These are phyloP conservation scores for Malurus splendens DNA, from an alignment of 2,797 vertebrate species.

Conservation along the genomic window DNA sequence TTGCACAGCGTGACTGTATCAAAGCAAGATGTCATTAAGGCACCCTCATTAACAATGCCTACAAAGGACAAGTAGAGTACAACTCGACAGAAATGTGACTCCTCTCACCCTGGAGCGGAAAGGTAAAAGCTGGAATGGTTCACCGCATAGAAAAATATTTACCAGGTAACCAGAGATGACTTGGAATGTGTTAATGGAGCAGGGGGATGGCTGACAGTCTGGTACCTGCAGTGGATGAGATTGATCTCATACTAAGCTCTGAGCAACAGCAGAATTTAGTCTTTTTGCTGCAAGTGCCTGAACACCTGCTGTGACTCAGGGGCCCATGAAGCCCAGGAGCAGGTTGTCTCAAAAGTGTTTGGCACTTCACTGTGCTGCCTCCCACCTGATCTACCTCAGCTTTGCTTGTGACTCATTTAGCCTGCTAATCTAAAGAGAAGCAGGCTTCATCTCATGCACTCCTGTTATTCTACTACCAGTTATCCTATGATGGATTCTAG, in stretches of 20 bases:
- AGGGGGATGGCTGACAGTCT: neutral
- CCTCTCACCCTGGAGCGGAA: neutral
- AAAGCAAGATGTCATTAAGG: constrained; percentile 28
- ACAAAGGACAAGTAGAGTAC: constrained; percentile 1
- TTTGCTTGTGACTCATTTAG: neutral
- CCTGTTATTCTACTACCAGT: neutral
- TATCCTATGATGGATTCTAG: neutral
- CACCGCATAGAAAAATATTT: neutral
- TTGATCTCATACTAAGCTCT: neutral
- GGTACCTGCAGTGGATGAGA: neutral
- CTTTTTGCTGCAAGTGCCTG: neutral
- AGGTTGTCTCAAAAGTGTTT: neutral
- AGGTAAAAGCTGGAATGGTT: neutral
- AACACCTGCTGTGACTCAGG: neutral
- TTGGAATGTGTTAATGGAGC: neutral
- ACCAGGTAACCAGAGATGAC: neutral
- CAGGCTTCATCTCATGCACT: neutral
- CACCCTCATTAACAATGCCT: neutral
- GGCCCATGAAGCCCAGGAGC: neutral
- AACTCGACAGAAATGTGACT: neutral
- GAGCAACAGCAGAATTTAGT: neutral
- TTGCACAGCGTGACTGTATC: neutral
- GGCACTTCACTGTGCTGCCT: neutral
- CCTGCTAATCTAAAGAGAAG: neutral
- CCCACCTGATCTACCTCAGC: neutral